These are phyloP conservation scores for Leptopilina syphax DNA, from an alignment of 2,888 invertebrate genomes.

Conservation along the genomic window DNA sequence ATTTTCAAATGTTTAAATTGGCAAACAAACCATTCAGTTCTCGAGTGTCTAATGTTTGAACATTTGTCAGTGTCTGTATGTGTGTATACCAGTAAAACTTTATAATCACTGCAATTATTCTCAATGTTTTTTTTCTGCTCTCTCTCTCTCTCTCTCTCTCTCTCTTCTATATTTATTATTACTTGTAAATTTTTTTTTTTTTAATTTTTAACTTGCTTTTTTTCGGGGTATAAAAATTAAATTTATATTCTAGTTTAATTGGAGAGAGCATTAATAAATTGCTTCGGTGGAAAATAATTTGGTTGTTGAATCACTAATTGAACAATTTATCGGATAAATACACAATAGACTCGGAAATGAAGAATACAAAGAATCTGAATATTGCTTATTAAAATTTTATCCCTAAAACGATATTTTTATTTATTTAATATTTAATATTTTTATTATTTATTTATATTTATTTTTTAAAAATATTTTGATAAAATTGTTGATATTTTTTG, in stretches of 20 bases:
- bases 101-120: slow-evolving; percentile 1
- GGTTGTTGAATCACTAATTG: neutral
- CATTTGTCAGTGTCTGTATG: neutral
- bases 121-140: neutral
- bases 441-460: too few species aligned
- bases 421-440: too few species aligned
- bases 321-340: neutral
- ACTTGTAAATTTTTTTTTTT: too few species aligned
- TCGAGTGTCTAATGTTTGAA: neutral
- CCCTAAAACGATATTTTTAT: too few species aligned
- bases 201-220: too few species aligned
- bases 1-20: slow-evolving; percentile 39
- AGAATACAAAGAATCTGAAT: neutral
- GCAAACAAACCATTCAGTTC: slow-evolving; percentile 9
- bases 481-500: neutral
- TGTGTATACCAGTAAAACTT: neutral
- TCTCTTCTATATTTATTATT: neutral
- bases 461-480: too few species aligned
- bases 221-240: neutral
- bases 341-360: neutral
- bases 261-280: neutral
- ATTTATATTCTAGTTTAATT: neutral
- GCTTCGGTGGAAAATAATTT: neutral
- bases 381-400: too few species aligned
- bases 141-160: neutral